Evolutionary conservation across 2,797 vertebrate species (phyloP).

Genomic region (Apogon talboti): DNA sequence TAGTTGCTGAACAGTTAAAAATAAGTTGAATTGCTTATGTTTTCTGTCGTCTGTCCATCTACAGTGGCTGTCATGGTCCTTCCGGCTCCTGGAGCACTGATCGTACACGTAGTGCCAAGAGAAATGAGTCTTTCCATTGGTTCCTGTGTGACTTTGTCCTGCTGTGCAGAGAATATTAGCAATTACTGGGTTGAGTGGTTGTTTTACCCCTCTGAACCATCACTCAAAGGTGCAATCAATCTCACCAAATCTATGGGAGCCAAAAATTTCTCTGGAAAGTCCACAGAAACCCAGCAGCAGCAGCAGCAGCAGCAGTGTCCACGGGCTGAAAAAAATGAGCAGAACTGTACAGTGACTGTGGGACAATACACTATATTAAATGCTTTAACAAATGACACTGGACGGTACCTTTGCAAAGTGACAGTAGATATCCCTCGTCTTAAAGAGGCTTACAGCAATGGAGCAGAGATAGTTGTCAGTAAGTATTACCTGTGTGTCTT

Average conservation of each 20-base stretch:
- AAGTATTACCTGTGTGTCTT: conserved; percentile 66
- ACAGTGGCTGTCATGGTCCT: conserved; percentile 12
- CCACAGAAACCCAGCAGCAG: not conserved
- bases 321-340: too few species aligned
- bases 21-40: not conserved
- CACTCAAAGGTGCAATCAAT: fast-evolving
- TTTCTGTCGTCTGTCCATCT: conserved; percentile 10
- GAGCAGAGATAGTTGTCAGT: conserved; percentile 56
- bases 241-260: fast-evolving
- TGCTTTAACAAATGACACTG: not conserved
- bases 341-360: not conserved
- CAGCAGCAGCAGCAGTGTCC: too few species aligned
- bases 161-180: fast-evolving
- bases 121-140: not conserved
- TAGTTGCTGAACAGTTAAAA: too few species aligned
- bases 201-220: not conserved
- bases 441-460: fast-evolving
- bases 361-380: not conserved
- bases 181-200: not conserved
- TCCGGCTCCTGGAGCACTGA: not conserved
- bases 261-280: fast-evolving
- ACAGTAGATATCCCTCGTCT: conserved; percentile 13
- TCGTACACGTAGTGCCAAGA: not conserved
- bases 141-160: conserved; percentile 47
- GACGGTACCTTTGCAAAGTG: conserved; percentile 61